Evolutionary conservation across 2,888 invertebrate genomes (phyloP).

Genomic region (Chrysomela aeneicollis): DNA sequence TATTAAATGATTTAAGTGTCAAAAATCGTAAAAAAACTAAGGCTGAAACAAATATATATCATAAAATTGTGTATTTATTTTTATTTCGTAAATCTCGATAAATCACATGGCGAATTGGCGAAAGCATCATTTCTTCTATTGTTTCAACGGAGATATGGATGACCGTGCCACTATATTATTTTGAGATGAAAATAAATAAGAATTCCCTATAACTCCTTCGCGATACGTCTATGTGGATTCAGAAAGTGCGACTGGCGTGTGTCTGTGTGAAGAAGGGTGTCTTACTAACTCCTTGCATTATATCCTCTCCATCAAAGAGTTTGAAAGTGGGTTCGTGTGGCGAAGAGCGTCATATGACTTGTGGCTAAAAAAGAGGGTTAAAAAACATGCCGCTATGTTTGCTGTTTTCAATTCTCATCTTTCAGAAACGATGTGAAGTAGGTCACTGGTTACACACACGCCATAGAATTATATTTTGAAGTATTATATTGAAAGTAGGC

Average conservation of each 20-base stretch:
- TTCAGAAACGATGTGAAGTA: conserved; percentile 40
- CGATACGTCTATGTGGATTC: conserved; percentile 19
- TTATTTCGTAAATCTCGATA: too few species aligned
- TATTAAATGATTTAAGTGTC: too few species aligned
- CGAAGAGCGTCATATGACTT: conserved; percentile 38
- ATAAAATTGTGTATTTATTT: too few species aligned
- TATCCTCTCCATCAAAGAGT: conserved; percentile 41
- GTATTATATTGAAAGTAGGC: too few species aligned
- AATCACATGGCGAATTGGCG: too few species aligned
- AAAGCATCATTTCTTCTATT: too few species aligned
- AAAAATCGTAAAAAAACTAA: too few species aligned
- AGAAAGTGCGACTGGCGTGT: conserved; percentile 24
- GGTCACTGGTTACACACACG: conserved; percentile 45
- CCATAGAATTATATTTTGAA: conserved; percentile 2
- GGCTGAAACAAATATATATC: too few species aligned
- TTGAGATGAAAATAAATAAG: background rate
- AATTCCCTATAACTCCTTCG: background rate
- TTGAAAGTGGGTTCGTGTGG: conserved; percentile 40
- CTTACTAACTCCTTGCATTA: conserved; percentile 28
- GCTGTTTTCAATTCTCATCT: conserved; percentile 42
- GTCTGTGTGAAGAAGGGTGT: conserved; percentile 21
- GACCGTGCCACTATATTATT: too few species aligned
- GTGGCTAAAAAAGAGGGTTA: conserved; percentile 37
- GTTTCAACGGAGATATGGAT: too few species aligned
- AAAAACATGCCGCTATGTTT: conserved; percentile 35